A percentile compares a stretch with the other conserved stretches of the same genome.
Evolutionary conservation across 1,140 invertebrate genomes (phyloP).

Genomic region (Octopus sinensis): DNA sequence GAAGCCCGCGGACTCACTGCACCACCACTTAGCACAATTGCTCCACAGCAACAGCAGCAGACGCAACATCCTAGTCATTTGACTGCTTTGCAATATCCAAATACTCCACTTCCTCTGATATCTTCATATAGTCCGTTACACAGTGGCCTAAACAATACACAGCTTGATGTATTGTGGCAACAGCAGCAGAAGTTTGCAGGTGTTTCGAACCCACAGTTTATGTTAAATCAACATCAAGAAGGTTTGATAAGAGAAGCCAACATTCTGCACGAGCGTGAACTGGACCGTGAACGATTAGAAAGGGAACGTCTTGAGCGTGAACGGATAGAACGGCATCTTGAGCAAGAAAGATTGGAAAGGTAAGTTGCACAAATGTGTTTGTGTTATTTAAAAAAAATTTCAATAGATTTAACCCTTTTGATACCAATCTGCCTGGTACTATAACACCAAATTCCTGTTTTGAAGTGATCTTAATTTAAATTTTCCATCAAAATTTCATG

Average conservation of each 20-base stretch:
- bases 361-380: conserved; percentile 1
- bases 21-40: not conserved
- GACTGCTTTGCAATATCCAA: conserved; percentile 27
- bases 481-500: too few species aligned
- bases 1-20: conserved; percentile 12
- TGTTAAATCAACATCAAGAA: conserved; percentile 49
- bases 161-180: conserved; percentile 52
- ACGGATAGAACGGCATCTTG: conserved; percentile 43
- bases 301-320: conserved; percentile 43
- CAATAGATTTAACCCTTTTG: too few species aligned
- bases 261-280: conserved; percentile 52
- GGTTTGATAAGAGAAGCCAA: conserved; percentile 53
- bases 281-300: conserved; percentile 44
- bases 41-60: conserved; percentile 29
- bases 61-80: conserved; percentile 40
- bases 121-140: conserved; percentile 29
- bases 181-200: conserved; percentile 55
- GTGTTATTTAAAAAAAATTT: not conserved
- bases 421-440: too few species aligned
- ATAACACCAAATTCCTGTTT: too few species aligned
- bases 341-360: conserved; percentile 39
- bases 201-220: conserved; percentile 49
- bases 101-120: conserved; percentile 24
- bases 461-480: too few species aligned
- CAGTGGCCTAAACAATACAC: conserved; percentile 43